Percentiles rank a stretch among this genome's conserved stretches.
Conservation (phyloP, 2,888 invertebrate species). For the Heliconius ismenius region DNA sequence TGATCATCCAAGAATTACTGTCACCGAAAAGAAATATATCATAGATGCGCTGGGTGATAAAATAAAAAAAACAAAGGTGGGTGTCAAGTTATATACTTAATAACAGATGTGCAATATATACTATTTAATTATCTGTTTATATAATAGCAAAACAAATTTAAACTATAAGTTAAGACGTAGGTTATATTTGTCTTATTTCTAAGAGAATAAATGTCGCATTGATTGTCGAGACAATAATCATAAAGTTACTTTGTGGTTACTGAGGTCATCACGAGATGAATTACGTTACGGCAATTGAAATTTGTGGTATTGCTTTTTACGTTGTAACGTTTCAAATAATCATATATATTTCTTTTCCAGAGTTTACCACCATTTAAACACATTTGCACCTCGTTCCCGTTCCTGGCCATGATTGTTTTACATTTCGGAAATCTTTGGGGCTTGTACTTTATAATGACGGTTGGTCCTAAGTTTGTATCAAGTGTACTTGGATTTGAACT, state of each 20-base stretch:
- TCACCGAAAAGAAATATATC: slow-evolving; percentile 84
- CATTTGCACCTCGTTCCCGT: slow-evolving; percentile 85
- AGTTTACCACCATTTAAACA: slow-evolving; percentile 84
- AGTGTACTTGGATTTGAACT: slow-evolving; percentile 87
- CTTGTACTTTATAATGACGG: slow-evolving; percentile 88
- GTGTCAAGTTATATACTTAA: slow-evolving; percentile 31
- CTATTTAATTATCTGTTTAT: neutral
- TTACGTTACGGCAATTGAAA: slow-evolving; percentile 5
- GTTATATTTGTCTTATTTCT: neutral
- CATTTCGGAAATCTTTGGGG: slow-evolving; percentile 91
- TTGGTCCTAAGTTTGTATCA: slow-evolving; percentile 88
- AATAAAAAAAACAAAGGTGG: slow-evolving; percentile 81
- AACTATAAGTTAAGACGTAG: neutral
- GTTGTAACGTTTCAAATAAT: neutral
- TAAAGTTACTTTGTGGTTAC: slow-evolving; percentile 15
- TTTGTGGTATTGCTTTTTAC: neutral
- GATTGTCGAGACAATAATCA: slow-evolving; percentile 13
- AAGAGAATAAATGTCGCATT: neutral
- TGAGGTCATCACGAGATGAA: slow-evolving; percentile 5
- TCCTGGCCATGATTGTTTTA: slow-evolving; percentile 84
- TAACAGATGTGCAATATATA: neutral
- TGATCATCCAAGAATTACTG: slow-evolving; percentile 83
- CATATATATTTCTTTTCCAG: slow-evolving; percentile 66
- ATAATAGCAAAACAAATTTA: neutral
- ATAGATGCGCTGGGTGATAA: slow-evolving; percentile 82